Conservation (phyloP, 2,113 vertebrate genomes). For the Anarhynchus alexandrinus region DNA sequence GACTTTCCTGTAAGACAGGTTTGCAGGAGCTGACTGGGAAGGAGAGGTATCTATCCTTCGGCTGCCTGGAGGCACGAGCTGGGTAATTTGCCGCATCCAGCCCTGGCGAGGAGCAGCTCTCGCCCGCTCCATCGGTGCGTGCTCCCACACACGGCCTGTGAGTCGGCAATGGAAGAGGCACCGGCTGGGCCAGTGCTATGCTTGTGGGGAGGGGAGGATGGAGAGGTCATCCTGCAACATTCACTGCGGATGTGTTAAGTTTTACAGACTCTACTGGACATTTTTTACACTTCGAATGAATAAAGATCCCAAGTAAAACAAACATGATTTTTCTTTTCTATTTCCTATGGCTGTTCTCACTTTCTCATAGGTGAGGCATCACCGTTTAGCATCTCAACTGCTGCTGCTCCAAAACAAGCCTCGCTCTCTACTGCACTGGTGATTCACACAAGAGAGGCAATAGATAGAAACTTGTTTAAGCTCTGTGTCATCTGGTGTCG, state of each 20-base stretch:
- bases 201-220: neutral
- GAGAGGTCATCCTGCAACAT: neutral
- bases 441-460: neutral
- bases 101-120: neutral
- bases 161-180: neutral
- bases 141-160: rapidly evolving
- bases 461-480: neutral
- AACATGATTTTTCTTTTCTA: neutral
- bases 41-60: neutral
- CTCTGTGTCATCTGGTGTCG: neutral
- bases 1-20: neutral
- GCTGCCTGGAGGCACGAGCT: neutral
- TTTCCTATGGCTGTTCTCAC: neutral
- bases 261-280: neutral
- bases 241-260: neutral
- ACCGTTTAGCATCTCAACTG: neutral
- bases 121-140: rapidly evolving
- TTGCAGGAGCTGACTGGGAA: neutral
- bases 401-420: neutral
- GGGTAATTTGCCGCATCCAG: neutral
- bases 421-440: neutral
- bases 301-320: neutral
- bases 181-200: neutral
- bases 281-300: slow-evolving; percentile 7
- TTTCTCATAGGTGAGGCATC: neutral